These are phyloP conservation scores for Xylota sylvarum DNA, from an alignment of 2,888 invertebrate species.

Conservation along the genomic window DNA sequence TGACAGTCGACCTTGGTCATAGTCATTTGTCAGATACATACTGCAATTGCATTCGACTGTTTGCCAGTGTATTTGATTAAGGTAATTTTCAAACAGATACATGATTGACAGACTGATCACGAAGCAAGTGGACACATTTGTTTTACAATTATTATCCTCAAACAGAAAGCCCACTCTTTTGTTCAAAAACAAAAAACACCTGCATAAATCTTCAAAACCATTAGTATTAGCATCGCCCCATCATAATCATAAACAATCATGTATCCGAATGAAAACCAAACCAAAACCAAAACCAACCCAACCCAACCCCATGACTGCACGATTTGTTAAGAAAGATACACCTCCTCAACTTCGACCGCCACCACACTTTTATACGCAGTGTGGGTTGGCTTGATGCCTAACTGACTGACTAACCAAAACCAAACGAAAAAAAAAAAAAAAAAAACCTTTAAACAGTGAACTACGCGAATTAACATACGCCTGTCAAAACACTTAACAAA, in stretches of 20 bases:
- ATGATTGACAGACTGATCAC: slow-evolving; percentile 46
- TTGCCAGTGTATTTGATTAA: background rate
- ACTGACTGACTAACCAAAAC: slow-evolving; percentile 22
- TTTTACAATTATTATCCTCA: slow-evolving; percentile 18
- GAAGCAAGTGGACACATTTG: slow-evolving; percentile 30
- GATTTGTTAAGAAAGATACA: slow-evolving; percentile 50
- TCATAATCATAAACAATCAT: slow-evolving; percentile 67
- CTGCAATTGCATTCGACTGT: slow-evolving; percentile 11
- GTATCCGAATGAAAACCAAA: slow-evolving; percentile 34
- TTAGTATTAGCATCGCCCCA: slow-evolving; percentile 51
- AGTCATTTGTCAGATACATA: slow-evolving; percentile 58
- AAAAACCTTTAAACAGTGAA: slow-evolving; percentile 4
- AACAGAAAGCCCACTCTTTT: slow-evolving; percentile 33
- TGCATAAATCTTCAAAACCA: slow-evolving; percentile 54
- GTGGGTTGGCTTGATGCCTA: slow-evolving; percentile 52
- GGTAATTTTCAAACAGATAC: background rate
- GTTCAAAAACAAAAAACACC: slow-evolving; percentile 52
- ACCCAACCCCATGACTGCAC: slow-evolving; percentile 54
- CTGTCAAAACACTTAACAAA: slow-evolving; percentile 75
- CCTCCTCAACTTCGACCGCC: slow-evolving; percentile 69
- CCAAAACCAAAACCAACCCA: slow-evolving; percentile 2
- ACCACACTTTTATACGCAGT: slow-evolving; percentile 44
- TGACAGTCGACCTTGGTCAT: slow-evolving; percentile 67
- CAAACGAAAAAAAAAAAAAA: slow-evolving; percentile 14
- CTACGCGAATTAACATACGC: slow-evolving; percentile 64